These are phyloP conservation scores for Darevskia nairensis DNA, from an alignment of 2,797 vertebrate genomes.

Conservation along the genomic window DNA sequence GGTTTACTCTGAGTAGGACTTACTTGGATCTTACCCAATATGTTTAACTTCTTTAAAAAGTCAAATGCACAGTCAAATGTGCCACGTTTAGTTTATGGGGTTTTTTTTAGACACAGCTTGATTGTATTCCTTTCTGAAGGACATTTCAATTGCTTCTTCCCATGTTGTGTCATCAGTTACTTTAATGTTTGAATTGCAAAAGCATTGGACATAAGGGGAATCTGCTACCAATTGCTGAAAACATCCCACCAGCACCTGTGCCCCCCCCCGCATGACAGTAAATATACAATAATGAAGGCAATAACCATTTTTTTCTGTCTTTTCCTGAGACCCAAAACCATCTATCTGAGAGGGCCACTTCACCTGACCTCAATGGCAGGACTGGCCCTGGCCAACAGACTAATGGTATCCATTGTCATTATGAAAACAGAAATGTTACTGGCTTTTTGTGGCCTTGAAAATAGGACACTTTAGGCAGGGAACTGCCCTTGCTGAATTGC, in stretches of 20 bases:
- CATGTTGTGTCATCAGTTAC: background rate
- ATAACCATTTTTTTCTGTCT: too few species aligned
- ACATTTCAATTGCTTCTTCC: background rate
- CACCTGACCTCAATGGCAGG: too few species aligned
- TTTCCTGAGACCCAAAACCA: background rate
- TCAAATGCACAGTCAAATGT: too few species aligned
- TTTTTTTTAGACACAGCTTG: background rate
- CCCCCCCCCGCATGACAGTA: too few species aligned
- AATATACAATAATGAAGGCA: too few species aligned
- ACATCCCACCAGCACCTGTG: too few species aligned
- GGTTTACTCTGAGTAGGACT: too few species aligned
- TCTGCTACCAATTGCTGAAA: background rate
- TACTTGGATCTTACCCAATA: slow-evolving; percentile 6
- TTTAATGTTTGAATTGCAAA: background rate
- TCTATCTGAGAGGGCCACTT: background rate
- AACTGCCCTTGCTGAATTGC: slow-evolving; percentile 26
- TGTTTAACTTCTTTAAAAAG: slow-evolving; percentile 59
- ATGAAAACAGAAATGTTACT: slow-evolving; percentile 40
- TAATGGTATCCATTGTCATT: background rate
- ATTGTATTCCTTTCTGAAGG: background rate
- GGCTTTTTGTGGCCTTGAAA: slow-evolving; percentile 22
- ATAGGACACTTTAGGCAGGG: slow-evolving; percentile 2
- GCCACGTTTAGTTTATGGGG: too few species aligned
- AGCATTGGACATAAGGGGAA: background rate
- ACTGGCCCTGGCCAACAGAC: background rate